Base-by-base conservation (phyloP, 2,113 vertebrate genomes). In the Chionis minor region DNA sequence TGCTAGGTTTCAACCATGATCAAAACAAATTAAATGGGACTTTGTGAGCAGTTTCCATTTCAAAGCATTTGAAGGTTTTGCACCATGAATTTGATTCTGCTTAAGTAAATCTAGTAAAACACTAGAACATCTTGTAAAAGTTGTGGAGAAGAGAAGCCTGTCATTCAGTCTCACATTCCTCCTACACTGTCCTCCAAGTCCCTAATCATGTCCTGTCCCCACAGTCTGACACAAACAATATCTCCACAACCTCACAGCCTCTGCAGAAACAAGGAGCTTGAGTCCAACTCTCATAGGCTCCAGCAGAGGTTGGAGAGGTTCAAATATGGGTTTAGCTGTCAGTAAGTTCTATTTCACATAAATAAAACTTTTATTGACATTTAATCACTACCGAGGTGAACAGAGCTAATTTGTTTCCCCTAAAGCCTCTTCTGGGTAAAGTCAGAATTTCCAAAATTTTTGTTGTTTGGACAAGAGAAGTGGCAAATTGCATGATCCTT, bases 381-480 rank as follows among this genome's bases (percentile, higher is more conserved):
- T 78, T 84, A 92, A 92, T 86, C 86, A 56, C 61, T 90, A 38
- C 33, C 74, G 88, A 96, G 80, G 88, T 92, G 69, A 93, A 88
- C 47, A 49, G 6, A 92, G 24, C 45, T 86, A 73, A 92, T 93
- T 84, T 89, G 65, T 92, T 94, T 91, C 72, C 81, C 42, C 56
- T 75, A 92, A 63, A 90, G 47, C 14, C 14, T 93, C 72, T 63
- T 78, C 49, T 84, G 65, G 18, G 23, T 54, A 71, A 94, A 91
- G 81, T 89, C 72, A 90, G 44, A 92, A 94, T 91, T 94, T 92
- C 94, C 95, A 91, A 81, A 78, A 27, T 81, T 90, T 79, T 88
- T 93, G 52, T 56, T 86, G 32, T 93, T 93, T 94, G 91, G 86
- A 87, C 47, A 78, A 78, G 55, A 81, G 56, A 93, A 81, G 56